Evolutionary conservation across 2,797 vertebrate genomes (phyloP).

Genomic region (Halcyon smyrnensis): DNA sequence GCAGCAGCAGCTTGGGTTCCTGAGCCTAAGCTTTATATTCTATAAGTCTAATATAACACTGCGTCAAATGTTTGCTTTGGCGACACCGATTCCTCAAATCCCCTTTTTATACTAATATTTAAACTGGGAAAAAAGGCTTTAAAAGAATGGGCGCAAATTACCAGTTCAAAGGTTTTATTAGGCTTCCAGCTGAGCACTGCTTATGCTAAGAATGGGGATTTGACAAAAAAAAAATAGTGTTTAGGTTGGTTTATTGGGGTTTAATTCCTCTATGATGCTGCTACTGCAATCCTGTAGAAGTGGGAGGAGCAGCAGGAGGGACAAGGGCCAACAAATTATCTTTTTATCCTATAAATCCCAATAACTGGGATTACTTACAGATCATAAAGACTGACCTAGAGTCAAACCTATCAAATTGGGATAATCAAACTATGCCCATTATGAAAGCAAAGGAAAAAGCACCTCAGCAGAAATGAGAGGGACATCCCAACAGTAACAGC

Average conservation of each 20-base stretch:
- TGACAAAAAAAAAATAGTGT: not conserved
- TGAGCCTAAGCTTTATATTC: slow-evolving; percentile 38
- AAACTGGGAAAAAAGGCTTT: slow-evolving; percentile 76
- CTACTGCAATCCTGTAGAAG: not conserved
- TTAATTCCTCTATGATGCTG: not conserved
- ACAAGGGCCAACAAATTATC: not conserved
- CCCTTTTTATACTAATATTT: slow-evolving; percentile 76
- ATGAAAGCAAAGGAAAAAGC: not conserved
- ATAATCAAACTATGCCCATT: not conserved
- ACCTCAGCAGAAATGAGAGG: not conserved
- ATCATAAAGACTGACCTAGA: not conserved
- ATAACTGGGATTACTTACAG: not conserved
- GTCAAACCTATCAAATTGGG: not conserved
- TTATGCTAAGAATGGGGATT: slow-evolving; percentile 30
- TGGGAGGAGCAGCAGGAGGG: slow-evolving; percentile 2
- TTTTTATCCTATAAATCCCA: not conserved
- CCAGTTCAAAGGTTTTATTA: slow-evolving; percentile 62
- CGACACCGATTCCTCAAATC: slow-evolving; percentile 64
- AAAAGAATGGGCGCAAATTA: slow-evolving; percentile 78
- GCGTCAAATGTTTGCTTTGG: slow-evolving; percentile 78
- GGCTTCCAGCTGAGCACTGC: slow-evolving; percentile 43
- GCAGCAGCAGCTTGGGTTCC: not conserved
- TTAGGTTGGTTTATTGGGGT: slow-evolving; percentile 49
- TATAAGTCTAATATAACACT: slow-evolving; percentile 59
- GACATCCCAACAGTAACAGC: not conserved